Base-by-base conservation (phyloP, 2,797 vertebrate genomes). In the Nyctalus aviator region DNA sequence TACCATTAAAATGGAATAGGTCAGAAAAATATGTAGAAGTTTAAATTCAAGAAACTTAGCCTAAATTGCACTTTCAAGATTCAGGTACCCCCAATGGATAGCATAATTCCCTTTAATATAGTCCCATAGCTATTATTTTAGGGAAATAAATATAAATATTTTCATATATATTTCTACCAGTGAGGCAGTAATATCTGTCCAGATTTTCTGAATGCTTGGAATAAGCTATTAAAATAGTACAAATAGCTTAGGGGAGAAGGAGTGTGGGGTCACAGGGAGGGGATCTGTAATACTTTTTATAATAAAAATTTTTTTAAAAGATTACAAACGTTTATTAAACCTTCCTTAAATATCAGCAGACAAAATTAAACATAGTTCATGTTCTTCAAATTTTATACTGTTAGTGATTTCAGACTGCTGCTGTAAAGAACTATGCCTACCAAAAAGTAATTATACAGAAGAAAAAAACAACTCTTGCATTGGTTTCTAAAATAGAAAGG, bases 341-440 rank as follows among this genome's bases (percentile, higher is more conserved):
- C 27, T 90, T 88, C 25, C 23, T n/a, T 59, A 30, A 87, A 68
- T 41, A 92, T 50, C 41, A 35, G 37, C 57, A 82, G 89, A 83
- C 44, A 79, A 68, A 94, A 72, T 35, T 59, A 72, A 93, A 92
- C 72, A 73, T 35, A 79, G 9, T 86, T 94, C 27, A 68, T 0
- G 1, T 15, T 73, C 88, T 81, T 84, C 50, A 6, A 27, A 46
- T 88, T 48, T 14, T 41, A 64, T 30, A n/a, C 1, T 17, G 46
- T 91, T 17, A 53, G 23, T 5, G 3, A 82, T 73, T 94, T 23
- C 32, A 46, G 75, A 73, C 14, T 86, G 27, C 23, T 85, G 4
- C 30, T 50, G 13, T 46, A 77, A 88, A 84, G 73, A 90, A 30
- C 44, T 64, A 30, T 64, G 62, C 6, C 68, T 57, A 66, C 25